Base-by-base conservation (phyloP, 2,888 invertebrate species). In the Acleris literana region DNA sequence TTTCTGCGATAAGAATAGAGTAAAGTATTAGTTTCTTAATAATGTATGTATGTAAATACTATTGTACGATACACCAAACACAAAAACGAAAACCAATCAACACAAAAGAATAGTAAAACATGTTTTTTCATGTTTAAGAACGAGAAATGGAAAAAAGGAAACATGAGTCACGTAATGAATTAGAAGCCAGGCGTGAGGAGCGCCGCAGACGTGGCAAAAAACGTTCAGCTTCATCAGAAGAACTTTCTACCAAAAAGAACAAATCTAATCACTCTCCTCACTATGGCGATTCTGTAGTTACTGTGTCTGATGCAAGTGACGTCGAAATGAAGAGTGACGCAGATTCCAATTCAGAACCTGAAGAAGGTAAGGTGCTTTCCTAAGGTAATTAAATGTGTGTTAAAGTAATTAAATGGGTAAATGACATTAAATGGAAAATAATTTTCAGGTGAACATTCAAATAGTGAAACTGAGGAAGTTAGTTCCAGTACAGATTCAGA, bases 71-170 rank as follows among this genome's bases (percentile, higher is more conserved):
- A n/a, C n/a, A n/a, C n/a, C n/a, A n/a, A n/a, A n/a, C n/a, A 20
- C 20, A 25, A 29, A n/a, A n/a, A n/a, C 7, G 29, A 9, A 9
- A 29, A 9, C 29, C 7, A 9, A 29, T 7, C 9, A 29, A 2
- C 0, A 29, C 9, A 25, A 53, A 17, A 9, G 2, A 2, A 16
- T 5, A 7, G 4, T 33, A n/a, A n/a, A n/a, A n/a, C n/a, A n/a
- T 18, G 11, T 43, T 1, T 7, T 4, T 53, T 54, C 49, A n/a
- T 57, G 33, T 85, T 87, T 18, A 74, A 91, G 96, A 96, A 77
- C 90, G 96, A 39, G 96, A 97, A 88, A 96, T 95, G 94, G 95
- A 95, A 3, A 94, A 96, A 73, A 94, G 96, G 63, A 97, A 96
- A 83, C 95, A 96, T 82, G 94, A 94, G 61, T 96, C 96, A 0